phyloP scores from a whole-genome alignment of 23 tunicate genomes.

The Trididemnum miniatum region DNA sequence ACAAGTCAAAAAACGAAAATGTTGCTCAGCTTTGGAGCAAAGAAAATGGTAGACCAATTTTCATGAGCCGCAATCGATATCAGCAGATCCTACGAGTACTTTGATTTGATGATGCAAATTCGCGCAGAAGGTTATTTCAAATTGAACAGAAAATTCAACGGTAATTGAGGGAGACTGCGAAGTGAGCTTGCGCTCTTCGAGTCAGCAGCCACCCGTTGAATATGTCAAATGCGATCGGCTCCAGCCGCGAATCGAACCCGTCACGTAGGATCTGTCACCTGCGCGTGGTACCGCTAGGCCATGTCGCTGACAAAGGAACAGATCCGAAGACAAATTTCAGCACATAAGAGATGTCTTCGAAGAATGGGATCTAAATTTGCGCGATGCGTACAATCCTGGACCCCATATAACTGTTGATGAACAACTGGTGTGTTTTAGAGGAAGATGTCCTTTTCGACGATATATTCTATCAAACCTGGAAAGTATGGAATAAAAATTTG shows the following conservation, averaged over 20 bases:
- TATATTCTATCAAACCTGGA: conserved; percentile 26
- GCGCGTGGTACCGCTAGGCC: no score
- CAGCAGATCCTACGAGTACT: conserved; percentile 34
- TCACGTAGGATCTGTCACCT: no score
- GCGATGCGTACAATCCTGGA: conserved; percentile 39
- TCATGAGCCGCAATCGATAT: conserved; percentile 27
- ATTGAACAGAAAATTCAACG: no score
- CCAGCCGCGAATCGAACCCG: no score
- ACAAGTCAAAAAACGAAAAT: conserved; percentile 26
- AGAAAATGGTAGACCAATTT: conserved; percentile 30
- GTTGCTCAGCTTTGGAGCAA: conserved; percentile 39
- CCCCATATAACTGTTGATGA: conserved; percentile 27
- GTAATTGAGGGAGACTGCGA: no score
- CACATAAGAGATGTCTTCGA: conserved; percentile 37
- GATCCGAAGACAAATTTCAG: conserved; percentile 31
- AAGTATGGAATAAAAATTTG: conserved; percentile 39
- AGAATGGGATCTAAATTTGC: conserved; percentile 17
- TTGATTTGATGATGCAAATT: conserved; percentile 32
- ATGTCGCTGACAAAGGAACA: no score
- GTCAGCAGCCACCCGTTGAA: no score
- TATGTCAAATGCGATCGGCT: no score
- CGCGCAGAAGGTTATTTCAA: no score
- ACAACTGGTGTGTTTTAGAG: conserved; percentile 30
- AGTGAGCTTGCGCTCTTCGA: no score
- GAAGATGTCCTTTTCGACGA: conserved; percentile 32